These are phyloP conservation scores for Neofelis nebulosa DNA, from an alignment of 2,113 vertebrate species.

Conservation along the genomic window DNA sequence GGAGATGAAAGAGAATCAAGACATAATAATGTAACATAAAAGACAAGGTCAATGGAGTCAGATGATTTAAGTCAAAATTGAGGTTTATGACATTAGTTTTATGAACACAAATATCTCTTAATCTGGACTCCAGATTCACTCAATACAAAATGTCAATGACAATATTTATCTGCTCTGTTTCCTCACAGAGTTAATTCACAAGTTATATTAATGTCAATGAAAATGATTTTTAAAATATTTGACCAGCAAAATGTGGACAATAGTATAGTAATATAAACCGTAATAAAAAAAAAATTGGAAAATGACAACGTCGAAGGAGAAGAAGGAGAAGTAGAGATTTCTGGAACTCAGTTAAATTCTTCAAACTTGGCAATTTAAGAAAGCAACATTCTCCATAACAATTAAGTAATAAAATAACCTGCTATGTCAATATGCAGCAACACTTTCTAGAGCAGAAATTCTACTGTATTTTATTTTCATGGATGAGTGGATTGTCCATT, in stretches of 20 bases:
- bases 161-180: neutral
- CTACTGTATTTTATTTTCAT: neutral
- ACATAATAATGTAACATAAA: conserved; percentile 25
- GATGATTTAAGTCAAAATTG: conserved; percentile 41
- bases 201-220: neutral
- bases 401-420: neutral
- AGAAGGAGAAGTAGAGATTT: neutral
- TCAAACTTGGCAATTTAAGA: neutral
- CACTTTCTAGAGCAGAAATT: neutral
- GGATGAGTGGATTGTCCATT: neutral
- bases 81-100: conserved; percentile 8
- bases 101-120: conserved; percentile 44
- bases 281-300: neutral
- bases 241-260: neutral
- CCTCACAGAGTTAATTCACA: neutral
- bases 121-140: neutral
- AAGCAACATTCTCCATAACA: neutral
- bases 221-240: conserved; percentile 53
- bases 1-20: conserved; percentile 35
- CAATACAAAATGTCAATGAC: conserved; percentile 13
- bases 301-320: neutral
- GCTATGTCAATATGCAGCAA: neutral
- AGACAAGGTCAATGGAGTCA: conserved; percentile 15
- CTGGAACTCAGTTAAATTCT: conserved; percentile 1
- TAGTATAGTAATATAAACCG: neutral